Base-by-base conservation (phyloP, 92 coral and sea anemone species). In the Parazoanthus atlanticus region DNA sequence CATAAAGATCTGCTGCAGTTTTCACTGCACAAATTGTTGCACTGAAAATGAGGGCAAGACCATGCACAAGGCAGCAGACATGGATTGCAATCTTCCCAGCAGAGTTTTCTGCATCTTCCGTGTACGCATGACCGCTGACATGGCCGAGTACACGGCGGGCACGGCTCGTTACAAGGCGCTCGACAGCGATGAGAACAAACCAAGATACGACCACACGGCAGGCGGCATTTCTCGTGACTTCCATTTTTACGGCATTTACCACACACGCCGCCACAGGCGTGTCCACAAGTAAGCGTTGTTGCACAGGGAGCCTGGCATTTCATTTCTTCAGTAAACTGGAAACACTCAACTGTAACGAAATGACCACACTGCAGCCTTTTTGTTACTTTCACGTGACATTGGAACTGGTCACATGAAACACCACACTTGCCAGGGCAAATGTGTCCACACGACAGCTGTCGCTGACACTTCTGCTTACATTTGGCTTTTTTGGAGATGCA, bases 141-240 rank as follows among this genome's bases (percentile, higher is more conserved):
- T 61, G 47, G 65, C 47, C 89, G 88, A 43, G 11, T 64, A 47
- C 97, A 94, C 2, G 97, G 97, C 72, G 97, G 95, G 43, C 97
- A 94, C 29, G 95, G 92, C 41, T 75, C 76, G 25, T 90, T 33
- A 29, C 97, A 94, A 5, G 75, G 92, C 6, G 86, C 94, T 69
- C 88, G 31, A 61, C 97, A 94, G 1, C 92, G 91, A 52, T 94
- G 97, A 4, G 95, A 93, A 75, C 97, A 94, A 71, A 94, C 92
- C 1, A 94, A 92, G 2, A 75, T 78, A 5, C 95, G 95, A 12
- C 89, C 88, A 70, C 97, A 94, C 15, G 90, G 93, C 3, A 58
- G 78, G 25, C 80, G 77, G 84, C 97, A 94, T 17, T 84, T 79
- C 64, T 91, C 90, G 79, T 94, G 97, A 31, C 82, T 85, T 19